phyloP scores from a whole-genome alignment of 92 coral and sea anemone species.

The Parazoanthus atlanticus region DNA sequence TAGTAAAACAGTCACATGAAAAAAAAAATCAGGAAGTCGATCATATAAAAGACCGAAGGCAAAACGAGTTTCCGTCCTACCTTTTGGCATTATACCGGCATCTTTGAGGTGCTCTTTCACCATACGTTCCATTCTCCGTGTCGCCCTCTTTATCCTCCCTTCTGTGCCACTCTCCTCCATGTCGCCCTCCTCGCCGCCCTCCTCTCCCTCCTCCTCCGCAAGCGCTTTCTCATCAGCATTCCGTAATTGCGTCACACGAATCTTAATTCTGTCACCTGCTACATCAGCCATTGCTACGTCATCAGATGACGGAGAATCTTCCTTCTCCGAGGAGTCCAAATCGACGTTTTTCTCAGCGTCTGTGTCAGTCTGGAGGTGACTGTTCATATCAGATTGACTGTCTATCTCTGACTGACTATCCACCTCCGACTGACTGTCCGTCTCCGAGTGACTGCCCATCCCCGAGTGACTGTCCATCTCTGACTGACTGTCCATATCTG shows the following conservation, averaged over 20 bases:
- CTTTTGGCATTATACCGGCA: conserved; percentile 89
- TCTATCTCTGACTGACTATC: conserved; percentile 17
- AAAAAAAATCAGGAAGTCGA: background rate
- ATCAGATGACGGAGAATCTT: conserved; percentile 3
- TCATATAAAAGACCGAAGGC: background rate
- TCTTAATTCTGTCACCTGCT: conserved; percentile 59
- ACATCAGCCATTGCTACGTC: conserved; percentile 44
- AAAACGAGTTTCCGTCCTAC: conserved; percentile 40
- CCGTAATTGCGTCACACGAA: conserved; percentile 82
- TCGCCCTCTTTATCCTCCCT: conserved; percentile 66
- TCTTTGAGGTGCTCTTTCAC: conserved; percentile 84
- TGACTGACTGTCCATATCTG: background rate
- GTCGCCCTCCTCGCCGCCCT: conserved; percentile 56
- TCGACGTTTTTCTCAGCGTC: conserved; percentile 43
- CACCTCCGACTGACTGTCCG: conserved; percentile 30
- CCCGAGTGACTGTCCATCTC: conserved; percentile 31
- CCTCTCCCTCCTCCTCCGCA: conserved; percentile 70
- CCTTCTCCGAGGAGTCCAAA: conserved; percentile 33
- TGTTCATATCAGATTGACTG: conserved; percentile 43
- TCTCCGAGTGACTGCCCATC: background rate
- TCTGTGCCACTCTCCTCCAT: conserved; percentile 61
- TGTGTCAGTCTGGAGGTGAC: conserved; percentile 43
- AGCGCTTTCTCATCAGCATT: conserved; percentile 58
- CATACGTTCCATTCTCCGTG: conserved; percentile 90
- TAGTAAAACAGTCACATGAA: too few relatives aligned